phyloP scores from a whole-genome alignment of 2,797 vertebrate species.

The Apogon hyalosoma region DNA sequence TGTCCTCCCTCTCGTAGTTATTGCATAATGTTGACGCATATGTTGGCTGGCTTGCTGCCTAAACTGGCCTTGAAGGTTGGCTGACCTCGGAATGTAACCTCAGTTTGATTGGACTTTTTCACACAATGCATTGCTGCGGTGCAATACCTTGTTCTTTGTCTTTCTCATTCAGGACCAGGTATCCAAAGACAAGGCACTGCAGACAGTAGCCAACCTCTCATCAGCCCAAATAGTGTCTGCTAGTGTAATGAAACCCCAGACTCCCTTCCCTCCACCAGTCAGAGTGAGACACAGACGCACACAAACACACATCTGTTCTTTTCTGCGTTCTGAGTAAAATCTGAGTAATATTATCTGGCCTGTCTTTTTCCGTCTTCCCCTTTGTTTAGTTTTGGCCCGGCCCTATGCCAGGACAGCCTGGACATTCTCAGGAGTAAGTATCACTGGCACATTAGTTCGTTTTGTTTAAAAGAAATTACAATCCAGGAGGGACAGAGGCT shows the following conservation, averaged over 20 bases:
- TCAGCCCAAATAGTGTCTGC: slow-evolving; percentile 96
- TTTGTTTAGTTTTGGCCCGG: slow-evolving; percentile 91
- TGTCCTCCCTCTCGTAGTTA: slow-evolving; percentile 60
- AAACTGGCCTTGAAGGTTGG: slow-evolving; percentile 51
- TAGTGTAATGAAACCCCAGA: slow-evolving; percentile 91
- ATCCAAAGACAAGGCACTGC: slow-evolving; percentile 96
- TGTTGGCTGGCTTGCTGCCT: slow-evolving; percentile 72
- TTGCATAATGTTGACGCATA: slow-evolving; percentile 63
- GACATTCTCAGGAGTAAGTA: slow-evolving; percentile 98
- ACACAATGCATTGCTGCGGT: slow-evolving; percentile 6
- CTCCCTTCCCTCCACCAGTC: slow-evolving; percentile 91
- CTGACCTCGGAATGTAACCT: slow-evolving; percentile 37
- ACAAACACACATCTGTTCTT: slow-evolving; percentile 37
- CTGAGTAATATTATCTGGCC: slow-evolving; percentile 30
- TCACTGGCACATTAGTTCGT: not conserved
- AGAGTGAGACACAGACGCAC: slow-evolving; percentile 83
- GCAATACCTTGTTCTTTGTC: slow-evolving; percentile 21
- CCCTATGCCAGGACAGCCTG: slow-evolving; percentile 94
- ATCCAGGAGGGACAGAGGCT: not conserved
- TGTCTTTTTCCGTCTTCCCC: slow-evolving; percentile 28
- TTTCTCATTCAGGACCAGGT: slow-evolving; percentile 89
- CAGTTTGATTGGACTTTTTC: slow-evolving; percentile 3
- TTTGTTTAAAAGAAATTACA: slow-evolving; percentile 29
- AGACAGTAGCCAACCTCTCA: slow-evolving; percentile 96
- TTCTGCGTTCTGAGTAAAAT: slow-evolving; percentile 25